Evolutionary conservation across 2,888 invertebrate species (phyloP).

Genomic region (Sphecodes monilicornis): DNA sequence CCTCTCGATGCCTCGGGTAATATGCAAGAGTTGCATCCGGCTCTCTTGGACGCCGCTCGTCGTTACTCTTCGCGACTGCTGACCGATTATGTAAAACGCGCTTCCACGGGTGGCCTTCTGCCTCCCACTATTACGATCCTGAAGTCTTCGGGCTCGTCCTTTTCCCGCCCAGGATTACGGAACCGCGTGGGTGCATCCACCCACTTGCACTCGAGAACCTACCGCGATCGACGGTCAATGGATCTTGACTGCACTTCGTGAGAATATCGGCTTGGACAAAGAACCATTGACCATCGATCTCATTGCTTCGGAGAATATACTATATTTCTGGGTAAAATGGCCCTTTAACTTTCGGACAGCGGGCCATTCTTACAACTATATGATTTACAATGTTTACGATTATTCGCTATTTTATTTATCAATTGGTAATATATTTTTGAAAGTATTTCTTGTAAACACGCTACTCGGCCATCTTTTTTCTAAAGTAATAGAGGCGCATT

Average conservation of each 20-base stretch:
- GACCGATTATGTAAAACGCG: constrained; percentile 76
- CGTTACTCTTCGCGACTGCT: constrained; percentile 62
- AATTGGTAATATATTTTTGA: too few relatives aligned
- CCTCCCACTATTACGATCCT: constrained; percentile 52
- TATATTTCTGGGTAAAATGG: not conserved
- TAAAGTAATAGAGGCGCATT: too few relatives aligned
- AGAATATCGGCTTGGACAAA: not conserved
- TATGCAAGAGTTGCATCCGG: constrained; percentile 64
- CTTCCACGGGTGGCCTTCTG: constrained; percentile 73
- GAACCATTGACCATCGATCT: not conserved
- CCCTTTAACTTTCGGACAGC: too few relatives aligned
- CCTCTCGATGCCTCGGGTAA: constrained; percentile 18
- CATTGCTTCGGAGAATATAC: not conserved
- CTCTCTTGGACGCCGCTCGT: constrained; percentile 56
- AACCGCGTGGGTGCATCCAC: constrained; percentile 68
- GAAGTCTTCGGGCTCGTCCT: constrained; percentile 22
- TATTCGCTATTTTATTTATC: too few relatives aligned
- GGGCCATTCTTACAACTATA: too few relatives aligned
- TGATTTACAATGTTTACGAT: too few relatives aligned
- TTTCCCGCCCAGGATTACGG: constrained; percentile 30
- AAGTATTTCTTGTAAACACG: too few relatives aligned
- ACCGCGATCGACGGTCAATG: constrained; percentile 24
- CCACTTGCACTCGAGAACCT: constrained; percentile 50
- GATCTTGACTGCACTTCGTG: constrained; percentile 6
- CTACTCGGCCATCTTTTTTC: too few relatives aligned